Conservation (phyloP, 2,113 vertebrate genomes). For the Mesitornis unicolor region DNA sequence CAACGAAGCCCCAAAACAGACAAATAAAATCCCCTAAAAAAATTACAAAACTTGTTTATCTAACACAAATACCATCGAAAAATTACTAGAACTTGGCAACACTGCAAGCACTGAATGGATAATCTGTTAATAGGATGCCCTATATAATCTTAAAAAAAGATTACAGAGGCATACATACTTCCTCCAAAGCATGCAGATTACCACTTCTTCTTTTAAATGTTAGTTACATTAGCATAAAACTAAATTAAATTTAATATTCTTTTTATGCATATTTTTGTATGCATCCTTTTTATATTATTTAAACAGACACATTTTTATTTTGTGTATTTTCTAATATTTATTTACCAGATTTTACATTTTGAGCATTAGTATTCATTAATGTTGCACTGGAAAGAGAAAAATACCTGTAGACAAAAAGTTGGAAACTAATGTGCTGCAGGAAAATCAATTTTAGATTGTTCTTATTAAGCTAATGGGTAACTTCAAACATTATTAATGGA, state of each 20-base stretch:
- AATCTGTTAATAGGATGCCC: background rate
- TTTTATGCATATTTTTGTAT: background rate
- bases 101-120: background rate
- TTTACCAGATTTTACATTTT: background rate
- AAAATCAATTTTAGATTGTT: constrained; percentile 38
- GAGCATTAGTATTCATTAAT: constrained; percentile 28
- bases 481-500: constrained; percentile 32
- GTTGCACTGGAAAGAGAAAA: constrained; percentile 9
- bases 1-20: background rate
- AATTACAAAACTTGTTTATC: background rate
- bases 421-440: constrained; percentile 20
- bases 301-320: background rate
- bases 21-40: background rate
- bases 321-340: background rate
- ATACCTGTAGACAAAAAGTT: background rate
- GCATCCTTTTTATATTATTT: background rate
- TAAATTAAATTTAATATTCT: background rate
- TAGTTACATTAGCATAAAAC: background rate
- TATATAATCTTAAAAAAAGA: background rate
- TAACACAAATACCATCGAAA: background rate
- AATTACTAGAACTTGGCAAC: background rate
- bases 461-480: constrained; percentile 15
- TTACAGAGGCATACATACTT: background rate
- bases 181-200: background rate
- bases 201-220: background rate